Evolutionary conservation across 2,113 vertebrate species (phyloP).

Genomic region (Cynopterus brachyotis): DNA sequence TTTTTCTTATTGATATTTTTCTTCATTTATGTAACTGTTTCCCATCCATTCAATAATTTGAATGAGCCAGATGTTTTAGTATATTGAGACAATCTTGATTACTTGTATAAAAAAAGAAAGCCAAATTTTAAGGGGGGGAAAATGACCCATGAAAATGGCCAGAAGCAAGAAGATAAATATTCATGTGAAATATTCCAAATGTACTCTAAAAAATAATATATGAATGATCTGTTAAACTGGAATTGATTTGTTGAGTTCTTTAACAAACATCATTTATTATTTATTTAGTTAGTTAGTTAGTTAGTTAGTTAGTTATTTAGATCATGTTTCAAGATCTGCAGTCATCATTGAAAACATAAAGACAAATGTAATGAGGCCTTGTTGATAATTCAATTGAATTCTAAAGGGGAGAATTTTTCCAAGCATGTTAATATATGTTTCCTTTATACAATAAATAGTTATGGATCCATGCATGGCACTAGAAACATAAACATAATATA

Average conservation of each 20-base stretch:
- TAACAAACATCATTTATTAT: background rate
- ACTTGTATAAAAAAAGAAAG: background rate
- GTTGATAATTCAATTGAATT: background rate
- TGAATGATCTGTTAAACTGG: background rate
- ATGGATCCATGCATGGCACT: background rate
- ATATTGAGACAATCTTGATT: background rate
- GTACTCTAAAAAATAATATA: background rate
- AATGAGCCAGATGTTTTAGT: background rate
- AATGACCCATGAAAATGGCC: background rate
- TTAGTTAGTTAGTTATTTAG: background rate
- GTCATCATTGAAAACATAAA: background rate
- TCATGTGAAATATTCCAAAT: background rate
- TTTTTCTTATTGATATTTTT: constrained; percentile 8
- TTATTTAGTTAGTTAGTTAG: no score
- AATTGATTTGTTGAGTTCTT: background rate
- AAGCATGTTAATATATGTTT: background rate
- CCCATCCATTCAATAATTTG: background rate
- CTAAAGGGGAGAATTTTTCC: background rate
- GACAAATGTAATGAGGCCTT: background rate
- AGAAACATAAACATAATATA: background rate
- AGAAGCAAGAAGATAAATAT: background rate
- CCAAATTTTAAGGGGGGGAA: background rate
- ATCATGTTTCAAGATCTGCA: background rate
- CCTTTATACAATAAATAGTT: background rate
- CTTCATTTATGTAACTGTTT: background rate